Evolutionary conservation across 2,797 vertebrate species (phyloP).

Genomic region (Dallia pectoralis): DNA sequence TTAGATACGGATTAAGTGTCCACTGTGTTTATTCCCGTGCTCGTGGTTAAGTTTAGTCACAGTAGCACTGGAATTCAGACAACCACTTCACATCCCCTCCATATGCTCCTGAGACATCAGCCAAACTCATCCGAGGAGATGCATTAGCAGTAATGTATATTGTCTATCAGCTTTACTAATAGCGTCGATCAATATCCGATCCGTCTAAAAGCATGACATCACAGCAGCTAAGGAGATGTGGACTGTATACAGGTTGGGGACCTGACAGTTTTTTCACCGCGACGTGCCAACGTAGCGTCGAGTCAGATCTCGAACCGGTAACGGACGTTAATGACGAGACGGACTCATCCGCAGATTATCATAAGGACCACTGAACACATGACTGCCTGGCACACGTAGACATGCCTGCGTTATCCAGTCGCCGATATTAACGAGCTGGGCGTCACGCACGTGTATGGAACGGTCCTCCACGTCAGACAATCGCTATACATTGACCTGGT

Average conservation of each 20-base stretch:
- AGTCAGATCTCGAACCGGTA: too few species aligned
- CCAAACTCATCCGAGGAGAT: neutral
- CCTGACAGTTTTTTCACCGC: neutral
- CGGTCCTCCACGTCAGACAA: slow-evolving; percentile 31
- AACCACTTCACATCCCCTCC: neutral
- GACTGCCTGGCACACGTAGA: slow-evolving; percentile 19
- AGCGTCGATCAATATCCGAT: neutral
- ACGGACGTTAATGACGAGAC: neutral
- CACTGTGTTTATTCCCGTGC: slow-evolving; percentile 28
- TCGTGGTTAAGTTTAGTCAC: slow-evolving; percentile 16
- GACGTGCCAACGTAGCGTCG: neutral
- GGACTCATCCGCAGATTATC: slow-evolving; percentile 20
- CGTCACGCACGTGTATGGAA: slow-evolving; percentile 32
- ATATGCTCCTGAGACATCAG: neutral
- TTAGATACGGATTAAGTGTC: slow-evolving; percentile 6
- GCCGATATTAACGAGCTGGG: slow-evolving; percentile 42
- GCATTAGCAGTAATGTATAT: slow-evolving; percentile 1
- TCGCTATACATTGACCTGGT: slow-evolving; percentile 47
- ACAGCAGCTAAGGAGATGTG: neutral
- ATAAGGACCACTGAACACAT: slow-evolving; percentile 25
- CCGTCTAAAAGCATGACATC: neutral
- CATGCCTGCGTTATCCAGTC: neutral
- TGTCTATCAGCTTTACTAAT: neutral
- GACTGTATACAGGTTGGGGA: neutral
- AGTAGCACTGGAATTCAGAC: neutral